phyloP scores from a whole-genome alignment of 2,888 invertebrate genomes.

The Gortyna flavago region DNA sequence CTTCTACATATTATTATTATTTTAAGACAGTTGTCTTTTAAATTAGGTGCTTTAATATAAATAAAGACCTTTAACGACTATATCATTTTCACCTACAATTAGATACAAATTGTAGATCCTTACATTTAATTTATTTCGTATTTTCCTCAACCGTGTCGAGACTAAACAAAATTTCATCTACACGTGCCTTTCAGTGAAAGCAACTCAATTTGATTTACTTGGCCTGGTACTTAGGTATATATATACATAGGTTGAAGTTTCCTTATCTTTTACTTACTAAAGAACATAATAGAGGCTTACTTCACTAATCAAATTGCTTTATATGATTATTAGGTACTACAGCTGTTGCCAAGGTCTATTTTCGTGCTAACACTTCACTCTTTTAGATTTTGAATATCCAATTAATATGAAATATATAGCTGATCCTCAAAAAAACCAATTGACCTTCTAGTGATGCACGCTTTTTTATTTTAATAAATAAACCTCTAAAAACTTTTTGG shows the following conservation, averaged over 20 bases:
- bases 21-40: no score
- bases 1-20: no score
- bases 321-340: constrained; percentile 23
- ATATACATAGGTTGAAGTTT: constrained; percentile 29
- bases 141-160: constrained; percentile 16
- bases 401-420: not conserved
- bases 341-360: constrained; percentile 10
- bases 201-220: constrained; percentile 49
- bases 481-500: not conserved
- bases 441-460: not conserved
- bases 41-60: no score
- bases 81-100: not conserved
- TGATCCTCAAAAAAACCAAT: not conserved
- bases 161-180: constrained; percentile 23
- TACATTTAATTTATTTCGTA: constrained; percentile 5
- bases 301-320: constrained; percentile 41
- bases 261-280: constrained; percentile 20
- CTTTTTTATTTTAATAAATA: not conserved
- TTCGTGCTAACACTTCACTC: not conserved
- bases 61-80: no score
- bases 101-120: not conserved
- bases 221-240: constrained; percentile 10
- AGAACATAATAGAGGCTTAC: constrained; percentile 34
- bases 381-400: not conserved
- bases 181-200: constrained; percentile 31